Evolutionary conservation across 2,113 vertebrate genomes (phyloP).

Genomic region (Apeltes quadracus): DNA sequence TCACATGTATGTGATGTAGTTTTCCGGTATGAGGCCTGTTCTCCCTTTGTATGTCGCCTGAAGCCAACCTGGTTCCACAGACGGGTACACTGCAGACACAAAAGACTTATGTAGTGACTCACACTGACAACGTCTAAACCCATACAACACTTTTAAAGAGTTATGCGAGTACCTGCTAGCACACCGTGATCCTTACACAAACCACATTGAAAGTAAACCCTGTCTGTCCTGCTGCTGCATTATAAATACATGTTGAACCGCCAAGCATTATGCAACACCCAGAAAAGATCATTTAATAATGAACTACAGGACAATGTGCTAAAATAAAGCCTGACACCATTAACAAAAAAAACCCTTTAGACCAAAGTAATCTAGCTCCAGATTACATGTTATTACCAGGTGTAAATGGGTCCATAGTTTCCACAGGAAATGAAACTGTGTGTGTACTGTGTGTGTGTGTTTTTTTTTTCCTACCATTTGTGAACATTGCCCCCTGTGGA

Average conservation of each 20-base stretch:
- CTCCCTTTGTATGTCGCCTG: conserved; percentile 95
- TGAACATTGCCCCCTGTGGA: conserved; percentile 93
- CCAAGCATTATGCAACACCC: background rate
- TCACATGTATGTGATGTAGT: conserved; percentile 88
- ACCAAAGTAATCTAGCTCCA: background rate
- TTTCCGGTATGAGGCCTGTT: conserved; percentile 96
- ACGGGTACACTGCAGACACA: conserved; percentile 87
- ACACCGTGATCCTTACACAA: background rate
- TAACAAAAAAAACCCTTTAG: background rate
- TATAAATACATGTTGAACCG: background rate
- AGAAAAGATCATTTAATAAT: background rate
- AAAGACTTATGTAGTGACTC: conserved; percentile 1
- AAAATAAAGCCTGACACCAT: background rate
- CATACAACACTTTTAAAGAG: background rate
- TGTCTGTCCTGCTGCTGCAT: background rate
- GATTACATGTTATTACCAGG: background rate
- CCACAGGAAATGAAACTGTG: background rate
- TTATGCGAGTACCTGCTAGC: background rate
- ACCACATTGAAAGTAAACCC: background rate
- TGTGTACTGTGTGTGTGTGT: background rate
- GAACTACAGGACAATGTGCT: background rate
- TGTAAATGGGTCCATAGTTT: background rate
- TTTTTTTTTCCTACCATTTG: conserved; percentile 85
- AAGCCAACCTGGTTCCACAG: conserved; percentile 97
- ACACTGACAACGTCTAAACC: background rate